A percentile compares a stretch with the other conserved stretches of the same genome.
Conservation (phyloP, 2,888 invertebrate genomes). For the Ophonus ardosiacus region DNA sequence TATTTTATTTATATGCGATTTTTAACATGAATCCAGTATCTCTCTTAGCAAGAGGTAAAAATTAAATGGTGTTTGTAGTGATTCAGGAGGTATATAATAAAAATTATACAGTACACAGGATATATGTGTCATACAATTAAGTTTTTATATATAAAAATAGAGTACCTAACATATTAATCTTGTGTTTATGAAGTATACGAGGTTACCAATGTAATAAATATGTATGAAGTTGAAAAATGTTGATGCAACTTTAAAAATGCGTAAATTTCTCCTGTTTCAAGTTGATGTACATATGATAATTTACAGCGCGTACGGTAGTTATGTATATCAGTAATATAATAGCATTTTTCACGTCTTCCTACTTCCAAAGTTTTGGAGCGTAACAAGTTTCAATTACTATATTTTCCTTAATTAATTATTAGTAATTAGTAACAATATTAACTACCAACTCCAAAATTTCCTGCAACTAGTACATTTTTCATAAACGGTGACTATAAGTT, state of each 20-base stretch:
- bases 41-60: no score
- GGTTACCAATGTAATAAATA: constrained; percentile 14
- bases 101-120: neutral
- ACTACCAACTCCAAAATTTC: neutral
- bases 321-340: neutral
- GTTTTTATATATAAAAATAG: neutral
- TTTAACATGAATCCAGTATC: no score
- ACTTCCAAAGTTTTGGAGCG: neutral
- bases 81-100: neutral
- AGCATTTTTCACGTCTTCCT: neutral
- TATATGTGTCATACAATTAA: neutral
- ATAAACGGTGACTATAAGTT: no score
- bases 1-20: no score
- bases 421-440: neutral
- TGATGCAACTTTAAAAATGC: constrained; percentile 23
- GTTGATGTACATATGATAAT: constrained; percentile 1
- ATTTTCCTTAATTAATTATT: neutral
- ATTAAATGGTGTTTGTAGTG: no score
- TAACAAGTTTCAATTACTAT: neutral
- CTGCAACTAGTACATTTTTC: no score
- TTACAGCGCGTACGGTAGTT: neutral
- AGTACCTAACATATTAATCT: no score
- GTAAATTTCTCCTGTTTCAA: constrained; percentile 30
- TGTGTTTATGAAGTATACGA: neutral
- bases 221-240: constrained; percentile 23